Evolutionary conservation across 2,113 vertebrate species (phyloP).

Genomic region (Brachypodius melanocephalos): DNA sequence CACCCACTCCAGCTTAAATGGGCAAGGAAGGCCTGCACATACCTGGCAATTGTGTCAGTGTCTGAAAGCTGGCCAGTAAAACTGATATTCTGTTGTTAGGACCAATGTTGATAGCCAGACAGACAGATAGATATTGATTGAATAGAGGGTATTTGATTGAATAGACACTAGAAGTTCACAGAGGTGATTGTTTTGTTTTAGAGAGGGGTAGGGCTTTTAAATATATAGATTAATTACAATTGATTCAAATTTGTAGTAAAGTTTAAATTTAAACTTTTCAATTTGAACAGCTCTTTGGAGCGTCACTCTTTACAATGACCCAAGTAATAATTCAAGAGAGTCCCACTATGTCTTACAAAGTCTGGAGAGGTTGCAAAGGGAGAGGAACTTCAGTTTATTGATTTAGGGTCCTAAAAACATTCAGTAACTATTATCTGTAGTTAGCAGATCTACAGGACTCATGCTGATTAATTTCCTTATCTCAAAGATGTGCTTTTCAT

Average conservation of each 20-base stretch:
- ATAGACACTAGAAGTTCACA: neutral
- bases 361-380: neutral
- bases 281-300: neutral
- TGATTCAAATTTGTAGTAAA: neutral
- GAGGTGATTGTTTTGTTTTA: neutral
- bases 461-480: slow-evolving; percentile 22
- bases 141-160: neutral
- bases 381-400: neutral
- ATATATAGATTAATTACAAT: neutral
- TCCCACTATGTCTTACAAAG: neutral
- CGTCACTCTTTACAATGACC: neutral
- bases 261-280: neutral
- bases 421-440: neutral
- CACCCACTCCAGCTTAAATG: neutral
- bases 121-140: neutral
- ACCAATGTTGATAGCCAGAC: neutral
- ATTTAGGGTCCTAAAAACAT: neutral
- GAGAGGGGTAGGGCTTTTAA: neutral
- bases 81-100: neutral
- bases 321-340: neutral
- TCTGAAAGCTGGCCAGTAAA: neutral
- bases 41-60: no score
- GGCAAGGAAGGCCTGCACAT: neutral
- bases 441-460: neutral
- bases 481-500: neutral